These are phyloP conservation scores for Axis porcinus DNA, from an alignment of 2,113 vertebrate species.

Conservation along the genomic window DNA sequence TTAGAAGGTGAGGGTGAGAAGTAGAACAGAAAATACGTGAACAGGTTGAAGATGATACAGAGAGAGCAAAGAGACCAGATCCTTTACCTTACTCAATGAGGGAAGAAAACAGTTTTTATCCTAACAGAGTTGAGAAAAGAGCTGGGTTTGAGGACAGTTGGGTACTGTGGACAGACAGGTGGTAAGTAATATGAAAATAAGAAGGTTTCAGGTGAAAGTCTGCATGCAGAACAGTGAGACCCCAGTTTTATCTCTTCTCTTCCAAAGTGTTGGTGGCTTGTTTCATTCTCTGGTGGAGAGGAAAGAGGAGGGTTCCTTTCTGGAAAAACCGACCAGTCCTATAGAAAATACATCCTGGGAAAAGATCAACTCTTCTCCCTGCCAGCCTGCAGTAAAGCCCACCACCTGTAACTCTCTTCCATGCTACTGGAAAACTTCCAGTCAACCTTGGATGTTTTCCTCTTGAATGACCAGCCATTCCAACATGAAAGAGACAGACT, in stretches of 20 bases:
- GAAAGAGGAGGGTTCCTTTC: neutral
- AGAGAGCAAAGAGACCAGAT: neutral
- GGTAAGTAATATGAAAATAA: neutral
- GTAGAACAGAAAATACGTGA: neutral
- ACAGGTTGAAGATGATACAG: neutral
- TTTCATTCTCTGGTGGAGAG: neutral
- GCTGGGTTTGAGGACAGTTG: neutral
- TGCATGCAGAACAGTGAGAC: neutral
- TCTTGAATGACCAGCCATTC: neutral
- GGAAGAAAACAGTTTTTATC: neutral
- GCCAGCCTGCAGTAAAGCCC: neutral
- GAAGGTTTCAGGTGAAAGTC: neutral
- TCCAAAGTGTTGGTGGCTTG: neutral
- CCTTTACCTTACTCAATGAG: neutral
- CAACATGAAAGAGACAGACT: neutral
- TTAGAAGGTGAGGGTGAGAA: neutral
- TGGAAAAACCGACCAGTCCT: neutral
- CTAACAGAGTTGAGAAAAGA: neutral
- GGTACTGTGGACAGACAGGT: neutral
- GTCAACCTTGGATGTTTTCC: neutral
- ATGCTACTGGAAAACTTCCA: neutral
- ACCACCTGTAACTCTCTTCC: neutral
- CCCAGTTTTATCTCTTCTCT: neutral
- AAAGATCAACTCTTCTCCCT: neutral
- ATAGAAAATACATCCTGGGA: neutral